Evolutionary conservation across 1,140 invertebrate genomes (phyloP), one percentile per base, ranked within the genome.

Genomic region (Heliconius eleuchia): DNA sequence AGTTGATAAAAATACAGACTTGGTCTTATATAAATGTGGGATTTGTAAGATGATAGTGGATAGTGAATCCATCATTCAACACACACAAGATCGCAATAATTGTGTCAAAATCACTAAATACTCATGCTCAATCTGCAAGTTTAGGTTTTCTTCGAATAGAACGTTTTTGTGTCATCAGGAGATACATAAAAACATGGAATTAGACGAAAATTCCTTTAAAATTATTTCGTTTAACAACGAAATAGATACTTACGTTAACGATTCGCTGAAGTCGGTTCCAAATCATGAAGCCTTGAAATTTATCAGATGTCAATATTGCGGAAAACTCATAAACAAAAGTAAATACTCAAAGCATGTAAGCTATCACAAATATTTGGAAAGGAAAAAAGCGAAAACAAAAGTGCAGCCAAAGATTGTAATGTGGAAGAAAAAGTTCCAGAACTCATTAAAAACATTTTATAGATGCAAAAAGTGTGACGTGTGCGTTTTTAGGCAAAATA

Each of bases 201-300:
- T 81, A 0, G 52, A 73, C 11, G 77, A 82, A 18, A 76, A 74
- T 7, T 50, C 76, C 1, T 79, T 74, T 30, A 82, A 80, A 71
- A 79, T 85, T 23, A 78, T 83, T 46, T 74, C 34, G 1, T 86
- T 81, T 73, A 82, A 83, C 34, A n/a, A 76, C 5, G 37, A 73
- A 11, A 78, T 80, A 7, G 80, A 85, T 73, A 75, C 55, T 4
- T 71, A 74, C 19, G 73, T 82, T 0, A 85, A 83, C 13, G 77
- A 71, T 42, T 71, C 71, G 0, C 16, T 86, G 3, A 60, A 77
- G 11, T 81, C 71, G 16, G 55, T 74, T 18, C 50, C 78, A 9
- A 78, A 74, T 30, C 84, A 79, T 5, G 82, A 82, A 8, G 76
- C 76, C 11, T 73, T 87, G 34, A 86, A 86, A n/a, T 87, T 87